Percentiles rank a stretch among this genome's conserved stretches.
phyloP scores from a whole-genome alignment of 2,888 invertebrate genomes.

The Melinaea marsaeus region DNA sequence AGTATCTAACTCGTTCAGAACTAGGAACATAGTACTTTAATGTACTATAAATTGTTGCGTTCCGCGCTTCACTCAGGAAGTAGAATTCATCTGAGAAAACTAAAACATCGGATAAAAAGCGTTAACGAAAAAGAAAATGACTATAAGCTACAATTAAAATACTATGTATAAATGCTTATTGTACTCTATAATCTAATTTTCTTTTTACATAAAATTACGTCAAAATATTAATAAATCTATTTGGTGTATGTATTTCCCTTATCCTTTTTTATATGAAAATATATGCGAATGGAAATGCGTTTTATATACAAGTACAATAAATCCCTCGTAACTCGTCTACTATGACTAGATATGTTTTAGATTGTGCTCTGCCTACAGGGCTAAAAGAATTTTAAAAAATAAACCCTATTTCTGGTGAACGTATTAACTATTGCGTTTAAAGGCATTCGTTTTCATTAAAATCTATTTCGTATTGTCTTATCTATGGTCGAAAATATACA shows the following conservation, averaged over 20 bases:
- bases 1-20: too few species aligned
- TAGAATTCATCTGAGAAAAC: too few species aligned
- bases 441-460: constrained; percentile 63
- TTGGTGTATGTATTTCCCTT: constrained; percentile 43
- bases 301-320: constrained; percentile 65
- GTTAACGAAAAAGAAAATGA: background rate
- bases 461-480: constrained; percentile 76
- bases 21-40: too few species aligned
- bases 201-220: constrained; percentile 4
- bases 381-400: constrained; percentile 65
- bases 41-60: too few species aligned
- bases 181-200: constrained; percentile 3
- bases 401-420: constrained; percentile 66
- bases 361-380: constrained; percentile 63
- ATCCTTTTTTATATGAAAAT: constrained; percentile 51
- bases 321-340: constrained; percentile 56
- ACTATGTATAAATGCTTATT: constrained; percentile 1
- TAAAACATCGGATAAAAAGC: background rate
- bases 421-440: constrained; percentile 72
- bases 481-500: constrained; percentile 70
- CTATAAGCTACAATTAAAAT: constrained; percentile 4
- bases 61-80: too few species aligned
- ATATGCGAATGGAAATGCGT: constrained; percentile 68
- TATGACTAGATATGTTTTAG: constrained; percentile 76
- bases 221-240: constrained; percentile 6